Base-by-base conservation (phyloP, 2,113 vertebrate species). In the Rhinopomastus cyanomelas region DNA sequence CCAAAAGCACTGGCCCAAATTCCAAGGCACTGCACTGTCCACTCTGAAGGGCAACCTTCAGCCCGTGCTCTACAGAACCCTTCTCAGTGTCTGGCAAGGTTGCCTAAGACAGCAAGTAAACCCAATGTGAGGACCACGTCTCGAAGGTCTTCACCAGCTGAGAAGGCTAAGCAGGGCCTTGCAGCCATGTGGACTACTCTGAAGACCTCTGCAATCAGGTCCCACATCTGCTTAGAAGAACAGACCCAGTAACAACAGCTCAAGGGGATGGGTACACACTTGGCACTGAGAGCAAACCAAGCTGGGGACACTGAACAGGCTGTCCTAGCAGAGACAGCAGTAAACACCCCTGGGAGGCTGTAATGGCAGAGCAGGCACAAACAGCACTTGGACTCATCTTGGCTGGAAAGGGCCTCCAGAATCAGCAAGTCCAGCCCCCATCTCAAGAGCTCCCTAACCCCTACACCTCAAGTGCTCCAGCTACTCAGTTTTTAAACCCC, bases 101-200 rank as follows among this genome's bases (percentile, higher is more conserved):
- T 46, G 36, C 3, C 48, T 27, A 9, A 2, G 46, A 49, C 62
- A 80, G 61, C 16, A 46, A 85, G 66, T 27, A 59, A 84, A 76
- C 36, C 13, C 69, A 75, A 8, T 0, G 0, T 11, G 23, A 83
- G 10, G 11, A 71, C 42, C 64, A 56, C 48, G 25, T n/a, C 26
- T 88, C 48, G 17, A 36, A 83, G 81, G 39, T 52, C 39, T 48
- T 27, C 46, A 80, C 16, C 60, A 64, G 46, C 32, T 56, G 62
- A 75, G 25, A 65, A 75, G 27, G 62, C 32, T 30, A 23, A 1
- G 5, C 5, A 62, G 37, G 62, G 53, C 39, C 48, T 36, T 16
- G 37, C 60, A 65, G 66, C 9, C 39, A 49, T 0, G 0, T n/a
- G 49, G 7, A 16, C 77, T 59, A 32, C 21, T 26, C 4, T 9